A percentile compares a stretch with the other conserved stretches of the same genome.
These are phyloP conservation scores for Echinometra lucunter DNA, from an alignment of 53 echinoderm and acorn worm genomes.

Conservation along the genomic window DNA sequence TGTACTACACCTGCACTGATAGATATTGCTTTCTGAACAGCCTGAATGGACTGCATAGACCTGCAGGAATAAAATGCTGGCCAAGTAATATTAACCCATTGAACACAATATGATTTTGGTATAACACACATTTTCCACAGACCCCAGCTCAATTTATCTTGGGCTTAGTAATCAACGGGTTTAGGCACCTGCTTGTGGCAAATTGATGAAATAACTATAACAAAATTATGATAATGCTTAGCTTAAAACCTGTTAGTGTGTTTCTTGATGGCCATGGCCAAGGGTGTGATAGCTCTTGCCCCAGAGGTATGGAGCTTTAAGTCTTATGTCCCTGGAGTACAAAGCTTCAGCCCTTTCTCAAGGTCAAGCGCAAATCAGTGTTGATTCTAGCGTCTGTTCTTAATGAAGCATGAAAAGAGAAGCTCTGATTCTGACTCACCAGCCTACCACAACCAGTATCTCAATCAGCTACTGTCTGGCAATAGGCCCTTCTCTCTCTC, in stretches of 20 bases:
- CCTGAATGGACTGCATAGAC: not conserved
- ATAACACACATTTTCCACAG: no score
- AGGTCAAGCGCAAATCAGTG: constrained; percentile 47
- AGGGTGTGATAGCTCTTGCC: not conserved
- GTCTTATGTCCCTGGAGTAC: not conserved
- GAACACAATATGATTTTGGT: no score
- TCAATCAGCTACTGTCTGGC: not conserved
- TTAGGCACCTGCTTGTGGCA: not conserved
- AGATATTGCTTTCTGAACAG: not conserved
- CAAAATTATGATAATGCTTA: not conserved
- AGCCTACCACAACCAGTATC: not conserved
- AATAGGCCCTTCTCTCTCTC: constrained; percentile 14
- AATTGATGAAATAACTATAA: constrained; percentile 7
- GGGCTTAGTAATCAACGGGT: no score
- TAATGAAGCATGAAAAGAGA: constrained; percentile 47
- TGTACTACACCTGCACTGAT: not conserved
- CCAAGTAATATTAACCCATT: not conserved
- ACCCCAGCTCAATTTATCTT: no score
- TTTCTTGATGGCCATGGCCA: constrained; percentile 6
- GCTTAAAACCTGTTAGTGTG: constrained; percentile 36
- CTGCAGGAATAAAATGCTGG: not conserved
- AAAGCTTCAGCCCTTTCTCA: not conserved
- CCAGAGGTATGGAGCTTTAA: not conserved
- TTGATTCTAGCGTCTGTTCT: constrained; percentile 43
- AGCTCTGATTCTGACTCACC: constrained; percentile 44